Percentiles rank a stretch among this genome's conserved stretches.
Conservation (phyloP, 2,113 vertebrate species). For the Amia ocellicauda region DNA sequence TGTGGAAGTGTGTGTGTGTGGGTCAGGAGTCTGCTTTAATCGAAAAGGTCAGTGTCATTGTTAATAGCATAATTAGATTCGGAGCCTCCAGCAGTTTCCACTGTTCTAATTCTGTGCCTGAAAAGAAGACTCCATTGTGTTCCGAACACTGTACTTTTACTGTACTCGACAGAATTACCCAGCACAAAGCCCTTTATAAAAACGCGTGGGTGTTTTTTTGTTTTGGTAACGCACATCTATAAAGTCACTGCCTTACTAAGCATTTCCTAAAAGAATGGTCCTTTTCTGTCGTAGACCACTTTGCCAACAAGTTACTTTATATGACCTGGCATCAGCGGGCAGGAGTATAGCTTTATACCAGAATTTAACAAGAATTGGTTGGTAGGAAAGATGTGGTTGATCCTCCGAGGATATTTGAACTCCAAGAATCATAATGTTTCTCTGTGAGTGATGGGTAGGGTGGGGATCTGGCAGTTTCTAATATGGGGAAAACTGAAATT, state of each 20-base stretch:
- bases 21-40: constrained; percentile 23
- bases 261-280: constrained; percentile 16
- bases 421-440: neutral
- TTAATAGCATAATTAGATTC: constrained; percentile 14
- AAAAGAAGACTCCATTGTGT: constrained; percentile 31
- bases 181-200: constrained; percentile 18
- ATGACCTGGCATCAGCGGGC: no score
- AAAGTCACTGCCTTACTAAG: neutral
- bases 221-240: constrained; percentile 7
- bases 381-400: no score
- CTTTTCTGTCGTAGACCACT: neutral
- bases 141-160: constrained; percentile 29
- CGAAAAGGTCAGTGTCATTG: constrained; percentile 27
- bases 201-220: constrained; percentile 18
- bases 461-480: no score
- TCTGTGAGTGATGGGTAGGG: neutral
- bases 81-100: constrained; percentile 15
- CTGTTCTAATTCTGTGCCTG: constrained; percentile 1
- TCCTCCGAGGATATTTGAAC: no score
- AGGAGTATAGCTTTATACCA: no score
- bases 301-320: neutral
- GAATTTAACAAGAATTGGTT: no score
- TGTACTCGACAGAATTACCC: constrained; percentile 27
- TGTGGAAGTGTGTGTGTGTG: neutral
- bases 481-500: no score